These are phyloP conservation scores for Meteorus colon DNA, from an alignment of 2,888 invertebrate genomes.

Conservation along the genomic window DNA sequence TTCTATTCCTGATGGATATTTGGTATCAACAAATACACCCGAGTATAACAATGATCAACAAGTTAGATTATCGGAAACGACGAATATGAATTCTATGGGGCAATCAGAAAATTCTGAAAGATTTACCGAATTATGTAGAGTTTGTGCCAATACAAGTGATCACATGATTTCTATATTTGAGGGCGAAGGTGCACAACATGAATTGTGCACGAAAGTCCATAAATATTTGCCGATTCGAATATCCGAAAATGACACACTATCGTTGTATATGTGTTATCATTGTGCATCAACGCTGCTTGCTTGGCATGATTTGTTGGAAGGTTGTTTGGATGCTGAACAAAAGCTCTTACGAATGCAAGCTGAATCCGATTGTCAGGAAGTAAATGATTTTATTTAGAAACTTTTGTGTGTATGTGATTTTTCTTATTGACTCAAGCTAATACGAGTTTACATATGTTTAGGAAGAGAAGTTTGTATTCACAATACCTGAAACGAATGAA, in stretches of 20 bases:
- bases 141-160: conserved; percentile 76
- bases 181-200: conserved; percentile 78
- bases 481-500: conserved; percentile 25
- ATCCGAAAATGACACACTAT: conserved; percentile 75
- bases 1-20: conserved; percentile 37
- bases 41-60: conserved; percentile 51
- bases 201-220: conserved; percentile 78
- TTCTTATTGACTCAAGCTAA: conserved; percentile 6
- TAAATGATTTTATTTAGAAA: not conserved
- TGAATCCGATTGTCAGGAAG: conserved; percentile 50
- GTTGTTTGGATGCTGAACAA: conserved; percentile 76
- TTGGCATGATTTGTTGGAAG: conserved; percentile 78
- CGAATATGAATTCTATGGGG: conserved; percentile 29
- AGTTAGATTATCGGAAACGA: conserved; percentile 44
- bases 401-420: not conserved
- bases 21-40: conserved; percentile 44
- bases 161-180: conserved; percentile 78
- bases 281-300: conserved; percentile 79
- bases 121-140: conserved; percentile 73
- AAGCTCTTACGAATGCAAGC: conserved; percentile 56
- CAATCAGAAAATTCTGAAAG: not conserved
- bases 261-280: conserved; percentile 78
- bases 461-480: not conserved
- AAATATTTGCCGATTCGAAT: conserved; percentile 80
- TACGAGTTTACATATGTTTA: conserved; percentile 10